phyloP scores from a whole-genome alignment of 2,888 invertebrate species.

The Platycheirus albimanus region DNA sequence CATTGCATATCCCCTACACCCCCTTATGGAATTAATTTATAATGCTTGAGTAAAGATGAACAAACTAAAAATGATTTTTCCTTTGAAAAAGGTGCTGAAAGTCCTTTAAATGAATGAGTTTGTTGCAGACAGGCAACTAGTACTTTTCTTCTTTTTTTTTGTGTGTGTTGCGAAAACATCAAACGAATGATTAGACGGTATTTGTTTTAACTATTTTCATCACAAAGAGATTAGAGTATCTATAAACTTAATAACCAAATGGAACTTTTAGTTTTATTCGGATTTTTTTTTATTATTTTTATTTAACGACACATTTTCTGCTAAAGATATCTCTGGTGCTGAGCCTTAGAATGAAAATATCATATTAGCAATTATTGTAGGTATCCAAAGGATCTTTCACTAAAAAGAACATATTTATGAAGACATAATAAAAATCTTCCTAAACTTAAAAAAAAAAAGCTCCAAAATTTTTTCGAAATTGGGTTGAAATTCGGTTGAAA shows the following conservation, averaged over 20 bases:
- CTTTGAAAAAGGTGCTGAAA: not conserved
- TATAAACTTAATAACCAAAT: not conserved
- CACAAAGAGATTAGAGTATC: constrained; percentile 1
- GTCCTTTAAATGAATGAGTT: not conserved
- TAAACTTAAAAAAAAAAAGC: no score
- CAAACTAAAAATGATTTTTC: constrained; percentile 19
- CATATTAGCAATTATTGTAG: no score
- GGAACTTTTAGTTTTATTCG: no score
- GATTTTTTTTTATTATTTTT: no score
- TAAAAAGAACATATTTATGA: no score
- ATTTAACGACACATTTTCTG: no score
- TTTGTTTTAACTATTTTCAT: constrained; percentile 17
- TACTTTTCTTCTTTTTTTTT: not conserved
- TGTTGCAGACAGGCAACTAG: constrained; percentile 21
- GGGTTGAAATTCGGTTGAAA: no score
- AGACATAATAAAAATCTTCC: no score
- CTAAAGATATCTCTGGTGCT: no score
- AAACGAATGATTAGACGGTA: constrained; percentile 23
- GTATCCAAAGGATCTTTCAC: no score
- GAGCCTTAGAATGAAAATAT: no score
- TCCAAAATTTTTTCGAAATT: no score
- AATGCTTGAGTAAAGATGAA: constrained; percentile 43
- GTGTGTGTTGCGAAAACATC: constrained; percentile 6
- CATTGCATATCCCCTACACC: constrained; percentile 4
- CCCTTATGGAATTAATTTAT: constrained; percentile 63